phyloP scores from a whole-genome alignment of 2,797 vertebrate species.

The Anguilla megastoma region DNA sequence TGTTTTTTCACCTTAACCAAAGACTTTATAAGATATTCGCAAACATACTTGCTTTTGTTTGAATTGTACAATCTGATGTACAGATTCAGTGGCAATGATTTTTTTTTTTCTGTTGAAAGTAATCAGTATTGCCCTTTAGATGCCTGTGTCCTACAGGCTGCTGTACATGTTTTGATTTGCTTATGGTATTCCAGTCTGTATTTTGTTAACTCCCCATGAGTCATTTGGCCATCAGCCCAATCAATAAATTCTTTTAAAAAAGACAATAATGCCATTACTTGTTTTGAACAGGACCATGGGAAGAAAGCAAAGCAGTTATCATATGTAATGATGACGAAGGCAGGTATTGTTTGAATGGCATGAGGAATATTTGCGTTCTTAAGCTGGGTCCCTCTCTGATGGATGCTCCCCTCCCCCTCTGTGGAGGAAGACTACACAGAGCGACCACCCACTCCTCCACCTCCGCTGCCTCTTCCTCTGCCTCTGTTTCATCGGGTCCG shows the following conservation, averaged over 20 bases:
- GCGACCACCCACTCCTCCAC: neutral
- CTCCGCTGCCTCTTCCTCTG: neutral
- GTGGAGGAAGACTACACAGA: slow-evolving; percentile 22
- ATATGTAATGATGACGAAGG: neutral
- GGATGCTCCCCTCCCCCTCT: slow-evolving; percentile 23
- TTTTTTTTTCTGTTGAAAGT: neutral
- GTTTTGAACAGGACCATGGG: neutral
- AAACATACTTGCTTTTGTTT: neutral
- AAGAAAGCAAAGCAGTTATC: neutral
- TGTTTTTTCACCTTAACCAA: neutral
- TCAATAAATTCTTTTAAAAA: neutral
- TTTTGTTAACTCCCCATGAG: neutral
- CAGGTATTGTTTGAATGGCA: neutral
- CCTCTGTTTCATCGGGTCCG: neutral
- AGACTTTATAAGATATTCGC: too few species aligned
- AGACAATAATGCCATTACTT: neutral
- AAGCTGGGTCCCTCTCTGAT: neutral
- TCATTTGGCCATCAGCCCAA: neutral
- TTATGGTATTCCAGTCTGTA: neutral
- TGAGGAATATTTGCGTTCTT: neutral
- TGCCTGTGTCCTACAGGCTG: neutral
- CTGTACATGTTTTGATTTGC: neutral
- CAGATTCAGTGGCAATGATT: neutral
- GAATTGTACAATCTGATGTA: neutral
- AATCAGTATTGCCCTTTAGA: neutral